Percentiles rank a stretch among this genome's conserved stretches.
These are phyloP conservation scores for Melanotaenia pygmaea DNA, from an alignment of 2,797 vertebrate genomes.

Conservation along the genomic window DNA sequence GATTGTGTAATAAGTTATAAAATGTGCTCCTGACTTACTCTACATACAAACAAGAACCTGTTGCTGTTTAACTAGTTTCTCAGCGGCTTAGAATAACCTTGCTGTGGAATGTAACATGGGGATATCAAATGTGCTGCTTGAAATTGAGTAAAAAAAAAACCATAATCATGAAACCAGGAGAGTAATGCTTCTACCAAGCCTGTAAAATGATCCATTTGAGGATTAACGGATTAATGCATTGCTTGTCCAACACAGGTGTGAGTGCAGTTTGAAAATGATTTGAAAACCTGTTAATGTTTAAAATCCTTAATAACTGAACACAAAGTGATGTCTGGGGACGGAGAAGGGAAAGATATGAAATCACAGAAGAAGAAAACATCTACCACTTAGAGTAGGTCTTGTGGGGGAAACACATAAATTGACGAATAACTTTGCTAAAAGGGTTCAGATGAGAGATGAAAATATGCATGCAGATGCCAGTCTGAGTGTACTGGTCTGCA, in stretches of 20 bases:
- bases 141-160: background rate
- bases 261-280: conserved; percentile 29
- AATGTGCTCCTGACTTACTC: conserved; percentile 31
- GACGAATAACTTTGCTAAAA: conserved; percentile 21
- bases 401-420: conserved; percentile 16
- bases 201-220: conserved; percentile 15
- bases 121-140: conserved; percentile 14
- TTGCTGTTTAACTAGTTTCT: conserved; percentile 23
- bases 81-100: conserved; percentile 2
- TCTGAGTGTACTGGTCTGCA: conserved; percentile 37
- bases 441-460: conserved; percentile 11
- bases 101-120: conserved; percentile 12
- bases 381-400: background rate
- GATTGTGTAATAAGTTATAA: conserved; percentile 72
- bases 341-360: conserved; percentile 21
- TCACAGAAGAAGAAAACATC: conserved; percentile 3
- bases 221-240: background rate
- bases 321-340: conserved; percentile 23
- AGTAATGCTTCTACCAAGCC: background rate
- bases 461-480: conserved; percentile 22
- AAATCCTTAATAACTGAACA: conserved; percentile 28
- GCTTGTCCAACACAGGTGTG: conserved; percentile 19
- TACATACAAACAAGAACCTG: conserved; percentile 28
- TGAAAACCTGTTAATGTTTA: conserved; percentile 12
- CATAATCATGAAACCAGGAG: conserved; percentile 14